Conservation (phyloP, 2,113 vertebrate genomes). For the Barnardius zonarius region DNA sequence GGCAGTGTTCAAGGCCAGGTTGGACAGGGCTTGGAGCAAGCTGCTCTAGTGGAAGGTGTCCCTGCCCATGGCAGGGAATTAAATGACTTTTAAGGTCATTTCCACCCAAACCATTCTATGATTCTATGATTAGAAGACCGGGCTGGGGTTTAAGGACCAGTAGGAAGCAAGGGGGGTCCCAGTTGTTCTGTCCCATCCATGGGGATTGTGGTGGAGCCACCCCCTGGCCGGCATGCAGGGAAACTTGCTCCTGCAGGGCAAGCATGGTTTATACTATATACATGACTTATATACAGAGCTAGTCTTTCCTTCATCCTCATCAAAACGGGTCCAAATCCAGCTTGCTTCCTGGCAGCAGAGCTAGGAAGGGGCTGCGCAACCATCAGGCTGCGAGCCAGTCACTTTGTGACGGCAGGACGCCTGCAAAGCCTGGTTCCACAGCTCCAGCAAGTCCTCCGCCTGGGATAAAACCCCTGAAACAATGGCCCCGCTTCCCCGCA, state of each 20-base stretch:
- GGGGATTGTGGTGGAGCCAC: background rate
- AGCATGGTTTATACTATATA: background rate
- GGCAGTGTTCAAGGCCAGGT: too few relatives aligned
- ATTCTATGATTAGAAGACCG: background rate
- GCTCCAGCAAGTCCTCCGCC: background rate
- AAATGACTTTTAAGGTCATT: background rate
- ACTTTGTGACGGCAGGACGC: background rate
- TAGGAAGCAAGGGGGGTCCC: background rate
- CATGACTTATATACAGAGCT: background rate
- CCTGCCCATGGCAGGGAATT: background rate
- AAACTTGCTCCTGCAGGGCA: accelerated
- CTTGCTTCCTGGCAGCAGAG: background rate
- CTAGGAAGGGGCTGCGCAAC: background rate
- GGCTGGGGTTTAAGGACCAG: background rate
- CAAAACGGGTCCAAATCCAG: background rate
- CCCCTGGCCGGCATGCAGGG: accelerated
- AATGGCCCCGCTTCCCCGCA: background rate
- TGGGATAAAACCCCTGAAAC: background rate
- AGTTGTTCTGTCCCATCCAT: background rate
- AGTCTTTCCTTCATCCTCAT: background rate
- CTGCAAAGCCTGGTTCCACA: background rate
- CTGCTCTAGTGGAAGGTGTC: background rate
- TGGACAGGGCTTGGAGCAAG: background rate
- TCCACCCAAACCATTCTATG: background rate
- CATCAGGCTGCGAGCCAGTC: background rate